A percentile compares a stretch with the other conserved stretches of the same genome.
Evolutionary conservation across 2,888 invertebrate species (phyloP).

Genomic region (Synergus japonicus): DNA sequence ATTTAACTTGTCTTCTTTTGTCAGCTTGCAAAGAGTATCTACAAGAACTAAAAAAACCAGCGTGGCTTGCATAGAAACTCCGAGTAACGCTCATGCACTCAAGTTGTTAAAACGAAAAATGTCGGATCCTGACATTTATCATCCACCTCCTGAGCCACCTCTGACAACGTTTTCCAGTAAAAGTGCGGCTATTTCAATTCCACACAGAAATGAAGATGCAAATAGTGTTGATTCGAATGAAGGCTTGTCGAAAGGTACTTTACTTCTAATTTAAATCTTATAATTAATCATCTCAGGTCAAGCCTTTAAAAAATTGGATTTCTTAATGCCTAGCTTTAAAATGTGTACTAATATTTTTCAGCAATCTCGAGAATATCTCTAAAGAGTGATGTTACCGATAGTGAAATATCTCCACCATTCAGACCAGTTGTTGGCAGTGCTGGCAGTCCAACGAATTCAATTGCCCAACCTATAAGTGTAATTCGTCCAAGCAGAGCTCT

Average conservation of each 20-base stretch:
- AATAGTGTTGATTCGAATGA: slow-evolving; percentile 64
- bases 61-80: slow-evolving; percentile 84
- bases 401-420: slow-evolving; percentile 79
- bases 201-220: slow-evolving; percentile 67
- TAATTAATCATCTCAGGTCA: too few relatives aligned
- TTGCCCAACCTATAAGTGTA: slow-evolving; percentile 64
- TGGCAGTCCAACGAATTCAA: slow-evolving; percentile 78
- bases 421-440: slow-evolving; percentile 81
- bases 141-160: slow-evolving; percentile 80
- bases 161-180: slow-evolving; percentile 58
- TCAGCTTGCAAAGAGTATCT: slow-evolving; percentile 81
- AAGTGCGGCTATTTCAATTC: slow-evolving; percentile 76
- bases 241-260: slow-evolving; percentile 63
- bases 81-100: slow-evolving; percentile 80
- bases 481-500: slow-evolving; percentile 89
- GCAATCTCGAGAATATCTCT: slow-evolving; percentile 64
- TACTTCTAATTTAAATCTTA: background rate
- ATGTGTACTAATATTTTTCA: slow-evolving; percentile 24
- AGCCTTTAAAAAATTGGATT: background rate
- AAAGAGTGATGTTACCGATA: slow-evolving; percentile 75
- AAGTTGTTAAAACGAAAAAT: slow-evolving; percentile 85
- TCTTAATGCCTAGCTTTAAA: background rate
- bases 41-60: slow-evolving; percentile 88
- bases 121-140: slow-evolving; percentile 93
- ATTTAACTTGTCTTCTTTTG: slow-evolving; percentile 1